Evolutionary conservation across 2,113 vertebrate genomes (phyloP).

Genomic region (Carassius auratus): DNA sequence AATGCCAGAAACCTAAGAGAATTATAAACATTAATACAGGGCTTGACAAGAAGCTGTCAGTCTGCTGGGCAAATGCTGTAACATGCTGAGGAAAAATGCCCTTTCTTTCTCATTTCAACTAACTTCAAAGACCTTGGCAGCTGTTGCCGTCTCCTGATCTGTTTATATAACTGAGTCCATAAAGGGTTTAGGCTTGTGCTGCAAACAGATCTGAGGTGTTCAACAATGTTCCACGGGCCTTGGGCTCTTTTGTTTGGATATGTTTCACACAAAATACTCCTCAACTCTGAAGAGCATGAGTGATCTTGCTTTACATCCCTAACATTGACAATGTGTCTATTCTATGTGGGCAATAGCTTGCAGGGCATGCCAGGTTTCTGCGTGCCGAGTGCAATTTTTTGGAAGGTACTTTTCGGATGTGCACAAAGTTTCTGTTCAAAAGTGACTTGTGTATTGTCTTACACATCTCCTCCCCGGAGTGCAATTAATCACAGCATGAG

Average conservation of each 20-base stretch:
- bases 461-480: constrained; percentile 24
- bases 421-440: background rate
- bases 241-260: constrained; percentile 55
- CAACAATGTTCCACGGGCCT: constrained; percentile 46
- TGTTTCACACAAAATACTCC: constrained; percentile 39
- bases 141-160: constrained; percentile 42
- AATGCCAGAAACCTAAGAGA: constrained; percentile 24
- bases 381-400: constrained; percentile 37
- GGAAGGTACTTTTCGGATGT: background rate
- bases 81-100: constrained; percentile 52
- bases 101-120: constrained; percentile 50
- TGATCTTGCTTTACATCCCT: constrained; percentile 54
- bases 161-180: constrained; percentile 61
- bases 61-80: constrained; percentile 57
- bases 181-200: constrained; percentile 52
- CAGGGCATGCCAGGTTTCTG: constrained; percentile 57
- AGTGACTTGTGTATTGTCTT: constrained; percentile 35
- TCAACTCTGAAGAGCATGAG: constrained; percentile 52
- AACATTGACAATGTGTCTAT: constrained; percentile 54
- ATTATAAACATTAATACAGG: constrained; percentile 52
- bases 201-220: constrained; percentile 49
- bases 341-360: constrained; percentile 54
- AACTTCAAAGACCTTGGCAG: constrained; percentile 60
- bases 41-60: constrained; percentile 60
- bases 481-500: constrained; percentile 31